Evolutionary conservation across 2,888 invertebrate genomes (phyloP), one percentile per base, ranked within the genome.

Genomic region (Philhelius pedissequus): DNA sequence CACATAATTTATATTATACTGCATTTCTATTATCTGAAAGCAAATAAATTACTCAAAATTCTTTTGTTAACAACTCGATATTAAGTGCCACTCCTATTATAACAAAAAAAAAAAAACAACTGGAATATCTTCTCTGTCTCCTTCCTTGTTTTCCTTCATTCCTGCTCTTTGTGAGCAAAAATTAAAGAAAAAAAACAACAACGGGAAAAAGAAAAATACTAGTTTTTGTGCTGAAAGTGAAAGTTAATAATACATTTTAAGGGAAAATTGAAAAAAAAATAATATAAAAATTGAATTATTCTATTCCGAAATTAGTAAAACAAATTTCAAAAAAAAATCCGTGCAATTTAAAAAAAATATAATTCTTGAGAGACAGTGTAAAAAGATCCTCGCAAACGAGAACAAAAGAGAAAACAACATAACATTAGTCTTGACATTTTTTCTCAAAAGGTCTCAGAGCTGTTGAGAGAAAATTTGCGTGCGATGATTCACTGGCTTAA

Each of bases 71-170:
- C 54, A 62, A 77, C n/a, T n/a, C n/a, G 71, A 40, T 54, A 66
- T 45, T 66, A 71, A 84, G 84, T 84, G 84, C 84, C 84, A 84
- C 84, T 84, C 84, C 84, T 84, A 79, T n/a, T n/a, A n/a, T 64
- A 22, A 1, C 22, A 71, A 43, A 73, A 78, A 71, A 78, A 62
- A 74, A 78, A 79, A 77, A 83, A 69, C 69, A 78, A 15, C 9
- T 22, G 25, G 40, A 64, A 27, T 45, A 43, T 20, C 25, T 45
- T 64, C n/a, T 60, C 15, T 62, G 74, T 74, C 69, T 74, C 43
- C 52, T 64, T 60, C 40, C 22, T 22, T 50, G 13, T 58, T 58
- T 27, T 38, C 52, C 48, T 71, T 25, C 6, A 22, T 58, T 58
- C 32, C 40, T 54, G 50, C 56, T 64, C 32, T 62, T 18, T 62